Evolutionary conservation across 2,113 vertebrate genomes (phyloP), one percentile per base, ranked within the genome.

Genomic region (Rhynchomys soricoides): DNA sequence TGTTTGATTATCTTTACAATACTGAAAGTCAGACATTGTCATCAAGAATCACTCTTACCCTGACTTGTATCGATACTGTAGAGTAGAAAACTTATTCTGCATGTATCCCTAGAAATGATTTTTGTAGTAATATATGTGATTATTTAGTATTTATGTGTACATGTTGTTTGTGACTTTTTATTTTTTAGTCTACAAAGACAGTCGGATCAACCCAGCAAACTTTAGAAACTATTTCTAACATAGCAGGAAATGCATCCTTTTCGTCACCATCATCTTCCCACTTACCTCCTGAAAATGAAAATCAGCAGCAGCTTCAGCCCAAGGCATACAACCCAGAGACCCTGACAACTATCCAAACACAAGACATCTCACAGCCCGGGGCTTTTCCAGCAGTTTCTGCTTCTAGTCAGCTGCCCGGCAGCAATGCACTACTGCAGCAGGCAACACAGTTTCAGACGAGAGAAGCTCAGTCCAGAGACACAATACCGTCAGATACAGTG

Each of bases 281-380:
- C 96, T 97, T 99, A 97, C 97, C 99, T 94, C 97, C 98, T 45
- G 99, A 99, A 90, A 98, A 97, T n/a, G 99, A 99, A 96, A 99
- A 99, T 97, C 98, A 99, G 96, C 98, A 98, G 89, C 97, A 98
- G 83, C 98, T 99, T 77, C 98, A 98, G 96, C 91, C 98, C 5
- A 98, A 99, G 91, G 98, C 99, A 93, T 99, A 99, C 97, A 98
- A 98, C 82, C 94, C 99, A 83, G 99, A 99, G 96, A 93, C 98
- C 12, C 98, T 99, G 94, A 98, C 98, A 95, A 99, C 99, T 16
- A 99, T 99, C 96, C 99, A 99, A 74, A 98, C 99, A 0, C 99
- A 99, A 97, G 99, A 99, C 96, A 99, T 99, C 55, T 98, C 99
- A 77, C 98, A 98, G 64, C 94, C 98, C 24, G 98, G 97, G 83